These are phyloP conservation scores for Autographa pulchrina DNA, from an alignment of 2,888 invertebrate genomes.

Conservation along the genomic window DNA sequence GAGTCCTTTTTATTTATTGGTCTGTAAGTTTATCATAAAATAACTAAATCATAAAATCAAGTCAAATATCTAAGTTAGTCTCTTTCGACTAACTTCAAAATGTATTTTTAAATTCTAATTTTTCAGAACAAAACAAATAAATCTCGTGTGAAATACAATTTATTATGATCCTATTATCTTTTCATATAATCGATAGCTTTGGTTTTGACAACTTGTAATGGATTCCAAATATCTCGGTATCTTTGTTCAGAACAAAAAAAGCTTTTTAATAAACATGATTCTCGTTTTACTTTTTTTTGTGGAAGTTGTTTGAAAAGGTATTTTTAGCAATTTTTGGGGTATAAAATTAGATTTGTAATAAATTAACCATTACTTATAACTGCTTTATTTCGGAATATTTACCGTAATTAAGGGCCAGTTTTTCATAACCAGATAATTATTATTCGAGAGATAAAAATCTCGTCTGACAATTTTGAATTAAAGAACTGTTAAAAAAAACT, in stretches of 20 bases:
- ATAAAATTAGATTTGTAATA: no score
- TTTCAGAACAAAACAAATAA: constrained; percentile 17
- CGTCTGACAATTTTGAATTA: no score
- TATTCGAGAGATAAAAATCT: no score
- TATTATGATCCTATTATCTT: constrained; percentile 20
- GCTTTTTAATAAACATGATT: constrained; percentile 29
- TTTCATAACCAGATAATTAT: no score
- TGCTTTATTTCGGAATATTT: no score
- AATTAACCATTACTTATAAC: no score
- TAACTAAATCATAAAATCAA: background rate
- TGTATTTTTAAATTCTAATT: background rate
- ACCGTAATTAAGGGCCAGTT: no score
- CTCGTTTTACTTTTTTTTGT: constrained; percentile 8
- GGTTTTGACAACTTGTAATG: constrained; percentile 41
- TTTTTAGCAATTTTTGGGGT: no score
- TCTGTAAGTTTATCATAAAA: no score
- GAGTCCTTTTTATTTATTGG: no score
- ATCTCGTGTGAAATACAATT: constrained; percentile 22
- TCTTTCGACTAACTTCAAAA: background rate
- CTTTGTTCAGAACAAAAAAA: constrained; percentile 31
- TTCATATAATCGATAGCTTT: constrained; percentile 26
- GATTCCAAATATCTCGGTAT: constrained; percentile 30
- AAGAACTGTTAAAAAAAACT: no score
- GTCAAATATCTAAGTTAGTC: background rate
- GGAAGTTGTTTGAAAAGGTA: background rate